Base-by-base conservation (phyloP, 2,888 invertebrate species). In the Eumacrocentrus americanus region DNA sequence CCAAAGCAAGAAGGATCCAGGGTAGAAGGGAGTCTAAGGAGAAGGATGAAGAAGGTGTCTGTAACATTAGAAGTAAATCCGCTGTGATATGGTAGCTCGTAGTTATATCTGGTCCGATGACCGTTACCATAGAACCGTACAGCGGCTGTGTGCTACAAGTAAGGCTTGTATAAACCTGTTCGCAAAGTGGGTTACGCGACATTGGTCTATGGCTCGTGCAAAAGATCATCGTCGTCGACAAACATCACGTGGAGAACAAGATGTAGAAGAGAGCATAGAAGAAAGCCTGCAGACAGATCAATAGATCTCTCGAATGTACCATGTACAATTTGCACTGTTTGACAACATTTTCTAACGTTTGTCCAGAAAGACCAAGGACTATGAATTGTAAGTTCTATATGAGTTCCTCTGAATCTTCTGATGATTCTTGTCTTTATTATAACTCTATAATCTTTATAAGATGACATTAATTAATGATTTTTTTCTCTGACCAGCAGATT, bases 161-260 rank as follows among this genome's bases (percentile, higher is more conserved):
- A 53, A 25, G 25, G 40, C 40, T 37, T 40, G 40, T 47, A 40
- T 69, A 76, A 79, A 78, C 79, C 79, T 78, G 79, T 79, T 79
- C 70, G 72, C 72, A 68, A 78, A 79, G 79, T 79, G 73, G 78
- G 79, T 77, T 79, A 79, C 67, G 48, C 62, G 58, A 38, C 62
- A 55, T 46, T 37, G 23, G 55, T 25, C 44, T 46, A 55, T 18
- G 37, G 14, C n/a, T 12, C 23, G 34, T n/a, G 29, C 20, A 42
- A 23, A 44, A 29, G 29, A 54, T 18, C 18, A 18, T 44, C 20
- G 11, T 34, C 11, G 11, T 25, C 20, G 20, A 22, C 2, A 40
- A 38, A 16, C 37, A 42, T 46, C 35, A 52, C 16, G 47, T 44
- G 40, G 51, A 42, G 59, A 58, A 18, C 6, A 18, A 42, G 18